Percentiles rank a stretch among this genome's conserved stretches.
phyloP scores from a whole-genome alignment of 2,888 invertebrate genomes.

The Microctonus brassicae region DNA sequence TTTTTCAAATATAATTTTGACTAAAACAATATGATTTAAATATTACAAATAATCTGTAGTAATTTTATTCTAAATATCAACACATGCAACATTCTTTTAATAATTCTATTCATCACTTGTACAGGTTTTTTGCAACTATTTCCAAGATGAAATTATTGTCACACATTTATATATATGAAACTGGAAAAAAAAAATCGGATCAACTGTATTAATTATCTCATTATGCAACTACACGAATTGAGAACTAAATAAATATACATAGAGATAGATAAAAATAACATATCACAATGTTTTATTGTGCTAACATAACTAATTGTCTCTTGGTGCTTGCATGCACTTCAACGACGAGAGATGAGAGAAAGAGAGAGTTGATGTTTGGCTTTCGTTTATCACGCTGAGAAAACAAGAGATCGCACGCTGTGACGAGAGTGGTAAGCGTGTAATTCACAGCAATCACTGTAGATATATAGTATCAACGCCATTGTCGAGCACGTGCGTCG shows the following conservation, averaged over 20 bases:
- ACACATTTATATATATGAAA: too few species aligned
- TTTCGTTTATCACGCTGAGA: constrained; percentile 29
- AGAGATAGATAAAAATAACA: constrained; percentile 13
- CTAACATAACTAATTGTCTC: constrained; percentile 15
- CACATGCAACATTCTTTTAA: too few species aligned
- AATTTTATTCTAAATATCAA: too few species aligned
- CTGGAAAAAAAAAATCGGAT: too few species aligned
- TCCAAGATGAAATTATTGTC: too few species aligned
- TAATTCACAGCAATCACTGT: constrained; percentile 37
- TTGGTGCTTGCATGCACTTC: constrained; percentile 12
- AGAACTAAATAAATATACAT: not conserved
- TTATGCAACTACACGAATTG: constrained; percentile 16
- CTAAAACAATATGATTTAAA: too few species aligned
- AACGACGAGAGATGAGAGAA: constrained; percentile 14
- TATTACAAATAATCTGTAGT: too few species aligned
- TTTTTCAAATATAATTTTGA: too few species aligned
- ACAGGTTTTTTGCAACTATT: too few species aligned
- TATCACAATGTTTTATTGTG: not conserved
- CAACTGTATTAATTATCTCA: not conserved
- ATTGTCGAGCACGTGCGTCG: constrained; percentile 34
- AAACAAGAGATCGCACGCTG: constrained; percentile 14
- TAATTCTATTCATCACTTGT: too few species aligned
- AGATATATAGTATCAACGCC: constrained; percentile 15
- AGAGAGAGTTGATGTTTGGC: constrained; percentile 32
- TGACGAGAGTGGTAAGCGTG: constrained; percentile 26